phyloP scores from a whole-genome alignment of 2,797 vertebrate species.

The Cynodonichthys magdalenae region DNA sequence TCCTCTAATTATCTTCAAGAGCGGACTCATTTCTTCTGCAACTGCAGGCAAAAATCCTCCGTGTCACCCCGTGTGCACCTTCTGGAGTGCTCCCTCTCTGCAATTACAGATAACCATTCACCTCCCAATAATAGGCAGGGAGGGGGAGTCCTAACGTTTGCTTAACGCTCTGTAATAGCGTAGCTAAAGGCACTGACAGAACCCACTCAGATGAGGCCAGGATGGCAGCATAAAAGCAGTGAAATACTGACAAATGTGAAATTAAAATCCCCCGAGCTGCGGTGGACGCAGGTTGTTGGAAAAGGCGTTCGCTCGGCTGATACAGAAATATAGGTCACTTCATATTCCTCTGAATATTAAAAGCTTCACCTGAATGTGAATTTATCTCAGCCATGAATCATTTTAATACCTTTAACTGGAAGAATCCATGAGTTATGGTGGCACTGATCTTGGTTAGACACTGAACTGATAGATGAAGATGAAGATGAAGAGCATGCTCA shows the following conservation, averaged over 20 bases:
- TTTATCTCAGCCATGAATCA: constrained; percentile 35
- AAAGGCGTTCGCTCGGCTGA: constrained; percentile 34
- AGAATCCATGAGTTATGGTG: constrained; percentile 52
- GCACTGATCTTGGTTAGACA: constrained; percentile 9
- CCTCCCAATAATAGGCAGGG: constrained; percentile 47
- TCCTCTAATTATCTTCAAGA: constrained; percentile 49
- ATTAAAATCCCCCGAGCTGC: constrained; percentile 61
- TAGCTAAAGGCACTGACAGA: constrained; percentile 61
- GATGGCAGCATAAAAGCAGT: constrained; percentile 60
- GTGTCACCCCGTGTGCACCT: constrained; percentile 41
- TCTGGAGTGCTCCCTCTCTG: constrained; percentile 40
- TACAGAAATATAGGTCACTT: constrained; percentile 49
- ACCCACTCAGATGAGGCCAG: constrained; percentile 57
- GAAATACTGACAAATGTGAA: constrained; percentile 65
- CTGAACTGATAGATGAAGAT: too few relatives aligned
- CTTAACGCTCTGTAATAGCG: constrained; percentile 47
- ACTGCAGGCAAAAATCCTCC: constrained; percentile 24
- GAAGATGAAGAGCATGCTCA: too few relatives aligned
- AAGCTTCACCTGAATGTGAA: constrained; percentile 16
- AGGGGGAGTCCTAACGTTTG: constrained; percentile 45
- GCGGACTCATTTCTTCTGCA: constrained; percentile 20
- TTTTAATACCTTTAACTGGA: constrained; percentile 39
- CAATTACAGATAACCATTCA: constrained; percentile 73
- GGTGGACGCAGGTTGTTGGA: constrained; percentile 46
- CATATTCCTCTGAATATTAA: constrained; percentile 27